phyloP scores from a whole-genome alignment of 2,888 invertebrate genomes.

The Rhingia rostrata region DNA sequence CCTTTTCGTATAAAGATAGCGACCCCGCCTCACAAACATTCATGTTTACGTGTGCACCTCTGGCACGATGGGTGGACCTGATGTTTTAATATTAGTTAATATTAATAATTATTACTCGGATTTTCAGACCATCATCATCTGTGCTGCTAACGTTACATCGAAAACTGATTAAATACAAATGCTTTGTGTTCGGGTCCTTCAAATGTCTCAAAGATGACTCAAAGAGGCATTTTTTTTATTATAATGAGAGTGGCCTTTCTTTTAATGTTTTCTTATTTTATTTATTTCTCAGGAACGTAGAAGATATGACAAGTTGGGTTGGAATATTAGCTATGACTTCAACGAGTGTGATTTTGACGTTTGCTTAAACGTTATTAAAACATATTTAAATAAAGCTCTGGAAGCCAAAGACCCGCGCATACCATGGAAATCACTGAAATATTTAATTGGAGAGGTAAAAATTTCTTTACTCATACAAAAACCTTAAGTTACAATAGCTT shows the following conservation, averaged over 20 bases:
- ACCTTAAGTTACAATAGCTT: too few species aligned
- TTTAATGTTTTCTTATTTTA: background rate
- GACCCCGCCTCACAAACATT: too few species aligned
- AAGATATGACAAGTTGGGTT: constrained; percentile 96
- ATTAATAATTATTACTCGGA: too few species aligned
- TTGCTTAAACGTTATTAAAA: constrained; percentile 92
- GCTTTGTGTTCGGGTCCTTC: too few species aligned
- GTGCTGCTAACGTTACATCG: too few species aligned
- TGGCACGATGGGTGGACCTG: too few species aligned
- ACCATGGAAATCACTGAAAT: constrained; percentile 96
- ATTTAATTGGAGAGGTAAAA: constrained; percentile 93
- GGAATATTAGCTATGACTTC: constrained; percentile 97
- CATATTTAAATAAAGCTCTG: constrained; percentile 89
- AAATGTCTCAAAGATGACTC: too few species aligned
- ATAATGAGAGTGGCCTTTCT: background rate
- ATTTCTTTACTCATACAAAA: background rate
- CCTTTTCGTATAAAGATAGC: too few species aligned
- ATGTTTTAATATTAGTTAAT: too few species aligned
- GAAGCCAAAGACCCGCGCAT: constrained; percentile 86
- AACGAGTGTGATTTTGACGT: constrained; percentile 96
- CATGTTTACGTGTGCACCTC: too few species aligned
- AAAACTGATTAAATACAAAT: too few species aligned
- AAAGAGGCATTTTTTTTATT: background rate
- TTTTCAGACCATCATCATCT: too few species aligned
- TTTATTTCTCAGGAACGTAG: constrained; percentile 88